phyloP scores from a whole-genome alignment of 2,888 invertebrate species.

The Holacanthella duospinosa region DNA sequence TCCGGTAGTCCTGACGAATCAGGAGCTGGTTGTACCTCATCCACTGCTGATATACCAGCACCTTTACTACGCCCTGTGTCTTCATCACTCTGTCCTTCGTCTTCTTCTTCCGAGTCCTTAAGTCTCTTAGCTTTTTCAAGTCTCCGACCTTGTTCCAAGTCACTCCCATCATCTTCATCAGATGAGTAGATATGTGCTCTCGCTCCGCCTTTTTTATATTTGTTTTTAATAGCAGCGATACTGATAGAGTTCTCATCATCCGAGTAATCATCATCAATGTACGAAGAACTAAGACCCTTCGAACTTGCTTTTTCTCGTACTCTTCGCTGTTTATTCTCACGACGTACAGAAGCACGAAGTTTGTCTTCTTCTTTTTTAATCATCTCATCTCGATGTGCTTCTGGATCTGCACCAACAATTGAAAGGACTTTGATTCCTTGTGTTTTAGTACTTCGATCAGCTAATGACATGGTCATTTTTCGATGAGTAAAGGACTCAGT shows the following conservation, averaged over 20 bases:
- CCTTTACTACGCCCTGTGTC: background rate
- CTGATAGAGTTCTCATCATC: constrained; percentile 76
- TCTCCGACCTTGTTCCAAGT: constrained; percentile 46
- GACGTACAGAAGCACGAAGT: constrained; percentile 72
- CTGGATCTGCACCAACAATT: constrained; percentile 87
- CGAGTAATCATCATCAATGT: constrained; percentile 51
- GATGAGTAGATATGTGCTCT: constrained; percentile 63
- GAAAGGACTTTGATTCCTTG: constrained; percentile 92
- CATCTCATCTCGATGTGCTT: constrained; percentile 78
- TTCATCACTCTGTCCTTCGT: constrained; percentile 32
- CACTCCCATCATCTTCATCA: constrained; percentile 36
- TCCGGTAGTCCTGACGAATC: background rate
- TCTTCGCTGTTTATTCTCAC: constrained; percentile 53
- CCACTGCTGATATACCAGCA: background rate
- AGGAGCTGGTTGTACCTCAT: background rate
- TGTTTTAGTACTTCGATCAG: constrained; percentile 86
- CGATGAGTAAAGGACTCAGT: constrained; percentile 98
- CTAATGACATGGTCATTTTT: constrained; percentile 95
- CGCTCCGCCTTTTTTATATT: constrained; percentile 62
- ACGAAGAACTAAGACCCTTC: constrained; percentile 45
- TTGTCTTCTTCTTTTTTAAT: constrained; percentile 97
- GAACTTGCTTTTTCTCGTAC: constrained; percentile 47
- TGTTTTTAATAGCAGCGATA: constrained; percentile 85
- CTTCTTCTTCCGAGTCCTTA: constrained; percentile 60
- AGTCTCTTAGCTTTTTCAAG: constrained; percentile 65